Evolutionary conservation across 2,888 invertebrate species (phyloP).

Genomic region (Itoplectis maculator): DNA sequence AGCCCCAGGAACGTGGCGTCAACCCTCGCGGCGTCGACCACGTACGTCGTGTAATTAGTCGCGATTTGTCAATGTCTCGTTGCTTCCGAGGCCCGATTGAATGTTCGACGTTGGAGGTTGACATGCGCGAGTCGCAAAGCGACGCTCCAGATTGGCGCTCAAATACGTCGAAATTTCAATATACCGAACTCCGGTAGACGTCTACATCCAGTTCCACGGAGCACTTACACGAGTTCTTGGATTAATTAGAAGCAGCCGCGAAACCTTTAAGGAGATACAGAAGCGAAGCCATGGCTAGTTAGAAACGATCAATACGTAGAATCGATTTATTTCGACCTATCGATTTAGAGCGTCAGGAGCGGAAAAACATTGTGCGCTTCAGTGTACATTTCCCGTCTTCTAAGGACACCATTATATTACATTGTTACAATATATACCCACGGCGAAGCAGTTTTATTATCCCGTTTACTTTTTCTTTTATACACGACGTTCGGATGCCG

Average conservation of each 20-base stretch:
- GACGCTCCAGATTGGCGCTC: conserved; percentile 29
- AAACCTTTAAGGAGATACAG: too few relatives aligned
- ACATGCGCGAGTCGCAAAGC: conserved; percentile 35
- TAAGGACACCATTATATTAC: neutral
- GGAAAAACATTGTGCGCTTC: neutral
- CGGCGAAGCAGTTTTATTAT: conserved; percentile 7
- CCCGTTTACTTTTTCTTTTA: conserved; percentile 1
- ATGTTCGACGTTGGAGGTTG: conserved; percentile 56
- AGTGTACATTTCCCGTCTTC: neutral
- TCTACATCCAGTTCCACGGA: neutral
- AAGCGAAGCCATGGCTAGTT: too few relatives aligned
- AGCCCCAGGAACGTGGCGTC: conserved; percentile 30
- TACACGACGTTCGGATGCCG: conserved; percentile 9
- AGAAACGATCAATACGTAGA: too few relatives aligned
- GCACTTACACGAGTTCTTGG: neutral
- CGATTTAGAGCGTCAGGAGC: neutral
- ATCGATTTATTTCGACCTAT: too few relatives aligned
- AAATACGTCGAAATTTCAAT: conserved; percentile 28
- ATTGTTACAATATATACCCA: neutral
- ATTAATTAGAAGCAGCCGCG: conserved; percentile 14
- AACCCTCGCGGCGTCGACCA: conserved; percentile 15
- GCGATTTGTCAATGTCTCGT: conserved; percentile 72
- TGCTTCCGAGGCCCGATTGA: conserved; percentile 66
- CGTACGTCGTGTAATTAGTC: conserved; percentile 66
- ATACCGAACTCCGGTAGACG: neutral